These are phyloP conservation scores for Peromyscus californicus DNA, from an alignment of 2,113 vertebrate species.

Conservation along the genomic window DNA sequence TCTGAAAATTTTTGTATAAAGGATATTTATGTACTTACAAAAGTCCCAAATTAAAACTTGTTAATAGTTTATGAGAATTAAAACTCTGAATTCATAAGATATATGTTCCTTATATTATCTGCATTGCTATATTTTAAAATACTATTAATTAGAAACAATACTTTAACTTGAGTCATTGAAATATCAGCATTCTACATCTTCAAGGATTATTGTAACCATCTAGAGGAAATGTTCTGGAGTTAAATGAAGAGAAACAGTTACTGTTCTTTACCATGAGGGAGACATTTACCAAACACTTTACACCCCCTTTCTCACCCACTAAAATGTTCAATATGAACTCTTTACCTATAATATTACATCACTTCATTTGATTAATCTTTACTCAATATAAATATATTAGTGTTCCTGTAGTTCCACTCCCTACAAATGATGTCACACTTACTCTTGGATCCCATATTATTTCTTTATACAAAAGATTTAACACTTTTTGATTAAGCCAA, in stretches of 20 bases:
- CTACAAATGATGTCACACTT: neutral
- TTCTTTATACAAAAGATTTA: neutral
- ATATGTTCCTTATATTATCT: neutral
- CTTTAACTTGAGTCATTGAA: constrained; percentile 14
- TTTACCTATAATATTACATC: neutral
- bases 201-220: neutral
- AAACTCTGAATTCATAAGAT: constrained; percentile 2
- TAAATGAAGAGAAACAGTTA: neutral
- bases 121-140: constrained; percentile 15
- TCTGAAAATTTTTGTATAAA: neutral
- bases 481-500: neutral
- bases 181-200: neutral
- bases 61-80: constrained; percentile 60
- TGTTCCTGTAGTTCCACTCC: neutral
- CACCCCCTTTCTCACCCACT: neutral
- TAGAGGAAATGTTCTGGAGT: neutral
- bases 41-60: neutral
- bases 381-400: neutral
- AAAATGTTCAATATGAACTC: neutral
- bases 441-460: neutral
- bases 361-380: neutral
- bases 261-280: neutral
- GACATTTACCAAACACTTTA: neutral
- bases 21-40: neutral
- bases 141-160: constrained; percentile 5